phyloP scores from a whole-genome alignment of 2,888 invertebrate genomes.

The Galeruca laticollis region DNA sequence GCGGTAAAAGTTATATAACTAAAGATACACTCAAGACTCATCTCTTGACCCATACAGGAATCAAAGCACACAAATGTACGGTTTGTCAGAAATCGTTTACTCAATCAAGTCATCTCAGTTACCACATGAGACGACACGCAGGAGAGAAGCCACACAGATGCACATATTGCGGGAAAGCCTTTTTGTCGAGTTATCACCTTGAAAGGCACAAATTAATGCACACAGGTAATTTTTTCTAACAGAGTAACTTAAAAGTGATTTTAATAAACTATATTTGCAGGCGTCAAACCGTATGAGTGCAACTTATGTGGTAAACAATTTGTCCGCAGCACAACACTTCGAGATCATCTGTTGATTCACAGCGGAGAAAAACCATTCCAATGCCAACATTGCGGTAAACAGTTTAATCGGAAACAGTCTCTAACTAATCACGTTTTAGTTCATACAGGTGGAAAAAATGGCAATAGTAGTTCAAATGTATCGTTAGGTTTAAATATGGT shows the following conservation, averaged over 20 bases:
- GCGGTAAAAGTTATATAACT: conserved; percentile 47
- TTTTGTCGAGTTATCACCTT: conserved; percentile 47
- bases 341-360: conserved; percentile 57
- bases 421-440: conserved; percentile 47
- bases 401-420: conserved; percentile 49
- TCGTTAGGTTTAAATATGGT: conserved; percentile 9
- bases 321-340: conserved; percentile 55
- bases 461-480: conserved; percentile 16
- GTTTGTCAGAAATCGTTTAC: conserved; percentile 47
- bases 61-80: conserved; percentile 46
- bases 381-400: conserved; percentile 56
- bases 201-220: conserved; percentile 50
- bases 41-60: conserved; percentile 45
- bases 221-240: conserved; percentile 33
- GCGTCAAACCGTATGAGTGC: conserved; percentile 48
- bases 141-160: conserved; percentile 46
- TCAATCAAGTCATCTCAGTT: conserved; percentile 47
- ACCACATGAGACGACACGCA: conserved; percentile 46
- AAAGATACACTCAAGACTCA: conserved; percentile 50
- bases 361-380: conserved; percentile 54
- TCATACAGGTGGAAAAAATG: conserved; percentile 37
- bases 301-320: conserved; percentile 55
- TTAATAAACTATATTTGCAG: conserved; percentile 2
- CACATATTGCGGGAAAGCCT: conserved; percentile 45
- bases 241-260: not conserved